Evolutionary conservation across 2,888 invertebrate species (phyloP), one percentile per base, ranked within the genome.

Genomic region (Stenichneumon culpator): DNA sequence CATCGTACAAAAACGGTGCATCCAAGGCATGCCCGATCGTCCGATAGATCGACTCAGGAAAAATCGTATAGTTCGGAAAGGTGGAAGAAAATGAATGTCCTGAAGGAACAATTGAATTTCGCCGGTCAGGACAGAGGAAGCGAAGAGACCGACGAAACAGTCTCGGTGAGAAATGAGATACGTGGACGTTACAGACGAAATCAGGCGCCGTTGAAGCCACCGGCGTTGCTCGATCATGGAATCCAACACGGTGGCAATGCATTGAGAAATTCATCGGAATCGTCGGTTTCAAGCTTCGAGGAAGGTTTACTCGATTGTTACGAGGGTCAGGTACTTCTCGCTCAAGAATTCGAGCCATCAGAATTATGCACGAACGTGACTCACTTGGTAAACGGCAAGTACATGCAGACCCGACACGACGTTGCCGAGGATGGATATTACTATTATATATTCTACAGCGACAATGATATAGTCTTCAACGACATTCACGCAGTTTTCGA

Each of bases 371-470:
- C 95, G 50, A 96, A 96, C 93, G 96, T 97, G 0, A 95, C 96
- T 88, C 97, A 96, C 89, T 95, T 97, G 87, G 96, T 97, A 89
- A 95, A 95, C 81, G 96, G 96, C 6, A 96, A 96, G 36, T 96
- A 96, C 87, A 96, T 97, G 95, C 94, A 96, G 86, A 95, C 96
- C 0, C 95, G 95, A 81, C 97, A 98, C 90, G 96, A 97, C 87
- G 96, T 98, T 32, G 94, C 95, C 52, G 95, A 96, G 73, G 97
- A 97, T 92, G 98, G 97, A 7, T 98, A 98, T 94, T 98, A 98
- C 93, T 98, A 98, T 94, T 98, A 98, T 90, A 97, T 98, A 89
- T 98, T 98, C 94, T 98, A 97, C 92, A 97, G 97, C 90, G 97
- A 98, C 92, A 97, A 98, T 94, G 97, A 97, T 93, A 94, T 96